These are phyloP conservation scores for Mesorhabditis sp. DNA, from an alignment of 2,888 invertebrate species.

Conservation along the genomic window DNA sequence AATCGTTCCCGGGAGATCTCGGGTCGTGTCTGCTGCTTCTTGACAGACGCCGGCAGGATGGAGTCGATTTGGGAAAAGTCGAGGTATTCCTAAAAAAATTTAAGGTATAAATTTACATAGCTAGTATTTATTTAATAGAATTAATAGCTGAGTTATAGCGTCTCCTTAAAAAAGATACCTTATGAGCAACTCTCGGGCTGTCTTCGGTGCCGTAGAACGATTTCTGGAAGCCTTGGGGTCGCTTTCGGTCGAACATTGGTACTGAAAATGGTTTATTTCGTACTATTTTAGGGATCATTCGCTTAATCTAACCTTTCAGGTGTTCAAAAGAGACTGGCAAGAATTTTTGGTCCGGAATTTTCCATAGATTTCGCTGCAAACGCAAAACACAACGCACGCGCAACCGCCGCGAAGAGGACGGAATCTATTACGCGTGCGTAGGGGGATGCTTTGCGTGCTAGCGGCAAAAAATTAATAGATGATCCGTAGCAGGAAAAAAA, in stretches of 20 bases:
- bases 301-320: no score
- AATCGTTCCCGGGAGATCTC: neutral
- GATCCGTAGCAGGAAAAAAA: no score
- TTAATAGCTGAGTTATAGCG: neutral
- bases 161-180: neutral
- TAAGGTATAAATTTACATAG: neutral
- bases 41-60: neutral
- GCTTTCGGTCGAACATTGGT: neutral
- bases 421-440: no score
- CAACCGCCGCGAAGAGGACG: no score
- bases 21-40: neutral
- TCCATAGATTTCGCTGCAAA: no score
- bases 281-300: no score
- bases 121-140: neutral
- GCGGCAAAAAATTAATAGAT: no score
- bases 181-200: neutral
- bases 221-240: slow-evolving; percentile 3
- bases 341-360: no score
- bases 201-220: neutral
- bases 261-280: neutral
- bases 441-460: no score
- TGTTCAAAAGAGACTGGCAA: no score
- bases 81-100: slow-evolving; percentile 4
- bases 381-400: no score
- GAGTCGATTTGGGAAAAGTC: slow-evolving; percentile 4